Evolutionary conservation across 2,797 vertebrate genomes (phyloP), one percentile per base, ranked within the genome.

Genomic region (Bovichtus diacanthus): DNA sequence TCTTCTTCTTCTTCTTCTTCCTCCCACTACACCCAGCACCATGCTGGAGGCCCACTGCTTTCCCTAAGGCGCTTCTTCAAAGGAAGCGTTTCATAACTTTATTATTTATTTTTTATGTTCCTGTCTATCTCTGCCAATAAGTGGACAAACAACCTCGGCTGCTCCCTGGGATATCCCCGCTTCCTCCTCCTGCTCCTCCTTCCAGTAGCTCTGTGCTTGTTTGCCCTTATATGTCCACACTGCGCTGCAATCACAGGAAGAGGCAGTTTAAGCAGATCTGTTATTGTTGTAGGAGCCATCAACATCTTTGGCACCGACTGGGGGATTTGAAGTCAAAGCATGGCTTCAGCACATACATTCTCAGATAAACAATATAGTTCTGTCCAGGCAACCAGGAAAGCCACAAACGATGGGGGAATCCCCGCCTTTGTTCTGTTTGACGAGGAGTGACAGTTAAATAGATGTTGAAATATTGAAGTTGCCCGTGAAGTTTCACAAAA

Each of bases 171-270:
- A 91, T 91, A 85, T 80, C 88, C 90, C 86, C 27, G 25, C 71
- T 87, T 89, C 88, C 82, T 82, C 81, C 78, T 53, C 67, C 62
- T 67, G 49, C 73, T 81, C 83, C 76, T 66, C 70, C 54, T 61
- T 78, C 86, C 88, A 87, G 85, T 16, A 43, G 66, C 58, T 67
- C 67, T 54, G 46, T 39, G 39, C 59, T 31, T 23, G 54, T 87
- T 86, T 94, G 90, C 70, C 95, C 94, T 90, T 95, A 95, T 95
- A 95, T 93, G 95, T 94, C 88, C 93, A 92, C 51, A 82, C 46
- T 19, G 62, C 82, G 78, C 81, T 62, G 76, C 80, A 70, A 58
- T 70, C 67, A 66, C 92, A 95, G 95, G 93, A 94, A 95, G 85
- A 84, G 78, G 83, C 83, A 29, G 80, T 90, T 92, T 76, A 78